A percentile compares a stretch with the other conserved stretches of the same genome.
These are phyloP conservation scores for Pituophis catenifer DNA, from an alignment of 2,113 vertebrate genomes.

Conservation along the genomic window DNA sequence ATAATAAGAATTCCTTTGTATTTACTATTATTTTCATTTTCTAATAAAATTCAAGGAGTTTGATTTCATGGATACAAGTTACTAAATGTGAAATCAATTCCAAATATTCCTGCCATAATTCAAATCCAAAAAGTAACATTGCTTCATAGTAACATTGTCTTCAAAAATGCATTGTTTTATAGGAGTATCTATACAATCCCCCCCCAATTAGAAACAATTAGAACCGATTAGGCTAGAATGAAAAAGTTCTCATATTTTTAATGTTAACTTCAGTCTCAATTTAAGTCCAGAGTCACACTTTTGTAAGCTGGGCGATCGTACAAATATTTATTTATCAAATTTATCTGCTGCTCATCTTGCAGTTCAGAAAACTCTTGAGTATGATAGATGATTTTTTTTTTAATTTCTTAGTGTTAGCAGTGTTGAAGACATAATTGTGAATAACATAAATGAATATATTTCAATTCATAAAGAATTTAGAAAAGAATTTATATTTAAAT, in stretches of 20 bases:
- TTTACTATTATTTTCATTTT: neutral
- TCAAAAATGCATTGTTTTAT: neutral
- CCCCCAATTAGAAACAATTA: neutral
- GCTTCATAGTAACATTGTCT: neutral
- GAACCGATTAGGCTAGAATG: neutral
- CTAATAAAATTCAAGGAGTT: neutral
- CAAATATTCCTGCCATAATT: neutral
- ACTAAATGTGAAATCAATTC: neutral
- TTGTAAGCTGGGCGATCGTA: neutral
- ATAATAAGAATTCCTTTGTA: neutral
- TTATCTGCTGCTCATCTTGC: neutral
- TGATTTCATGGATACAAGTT: neutral
- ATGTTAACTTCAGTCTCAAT: neutral
- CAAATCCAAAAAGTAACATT: neutral
- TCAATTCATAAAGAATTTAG: constrained; percentile 29
- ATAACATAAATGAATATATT: constrained; percentile 37
- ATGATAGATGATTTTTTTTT: neutral
- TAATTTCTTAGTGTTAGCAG: neutral
- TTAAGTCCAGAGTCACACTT: neutral
- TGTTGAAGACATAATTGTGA: neutral
- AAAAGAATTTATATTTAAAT: constrained; percentile 40
- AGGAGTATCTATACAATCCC: neutral
- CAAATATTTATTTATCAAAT: neutral
- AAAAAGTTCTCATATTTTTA: neutral
- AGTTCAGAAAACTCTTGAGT: neutral